These are phyloP conservation scores for Pempheris klunzingeri DNA, from an alignment of 2,797 vertebrate genomes.

Conservation along the genomic window DNA sequence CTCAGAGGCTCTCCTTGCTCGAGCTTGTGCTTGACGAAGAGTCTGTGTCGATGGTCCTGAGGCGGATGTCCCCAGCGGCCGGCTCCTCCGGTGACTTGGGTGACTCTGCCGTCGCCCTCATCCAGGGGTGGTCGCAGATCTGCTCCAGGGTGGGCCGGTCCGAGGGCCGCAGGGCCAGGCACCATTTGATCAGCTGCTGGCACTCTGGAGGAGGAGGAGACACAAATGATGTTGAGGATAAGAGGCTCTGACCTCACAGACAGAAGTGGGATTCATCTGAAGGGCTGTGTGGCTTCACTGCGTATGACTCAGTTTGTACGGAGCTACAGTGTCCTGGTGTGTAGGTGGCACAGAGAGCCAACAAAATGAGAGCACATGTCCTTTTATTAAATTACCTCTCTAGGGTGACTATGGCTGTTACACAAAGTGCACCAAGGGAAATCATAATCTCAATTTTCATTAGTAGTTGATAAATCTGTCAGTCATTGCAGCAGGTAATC, in stretches of 20 bases:
- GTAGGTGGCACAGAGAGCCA: conserved; percentile 25
- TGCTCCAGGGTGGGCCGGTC: conserved; percentile 97
- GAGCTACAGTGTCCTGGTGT: conserved; percentile 14
- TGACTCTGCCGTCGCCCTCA: conserved; percentile 83
- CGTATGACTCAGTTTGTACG: conserved; percentile 36
- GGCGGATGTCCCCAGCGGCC: conserved; percentile 87
- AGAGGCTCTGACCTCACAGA: conserved; percentile 6
- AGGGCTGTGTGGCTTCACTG: background rate
- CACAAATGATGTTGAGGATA: background rate
- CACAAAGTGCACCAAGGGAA: conserved; percentile 26
- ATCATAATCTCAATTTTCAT: conserved; percentile 4
- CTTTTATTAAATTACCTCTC: conserved; percentile 22
- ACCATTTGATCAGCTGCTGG: conserved; percentile 98
- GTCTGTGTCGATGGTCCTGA: conserved; percentile 91
- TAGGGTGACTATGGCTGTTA: conserved; percentile 10
- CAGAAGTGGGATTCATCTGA: background rate
- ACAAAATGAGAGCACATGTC: conserved; percentile 22
- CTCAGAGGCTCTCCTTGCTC: conserved; percentile 96
- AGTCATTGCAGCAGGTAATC: conserved; percentile 21
- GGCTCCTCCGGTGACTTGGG: conserved; percentile 85
- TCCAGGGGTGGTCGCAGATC: conserved; percentile 96
- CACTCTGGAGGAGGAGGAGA: conserved; percentile 86
- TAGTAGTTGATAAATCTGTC: conserved; percentile 6
- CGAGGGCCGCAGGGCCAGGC: conserved; percentile 95
- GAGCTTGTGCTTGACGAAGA: conserved; percentile 96